Percentiles rank a stretch among this genome's conserved stretches.
These are phyloP conservation scores for Drosophila lutescens DNA, from an alignment of 2,888 invertebrate species.

Conservation along the genomic window DNA sequence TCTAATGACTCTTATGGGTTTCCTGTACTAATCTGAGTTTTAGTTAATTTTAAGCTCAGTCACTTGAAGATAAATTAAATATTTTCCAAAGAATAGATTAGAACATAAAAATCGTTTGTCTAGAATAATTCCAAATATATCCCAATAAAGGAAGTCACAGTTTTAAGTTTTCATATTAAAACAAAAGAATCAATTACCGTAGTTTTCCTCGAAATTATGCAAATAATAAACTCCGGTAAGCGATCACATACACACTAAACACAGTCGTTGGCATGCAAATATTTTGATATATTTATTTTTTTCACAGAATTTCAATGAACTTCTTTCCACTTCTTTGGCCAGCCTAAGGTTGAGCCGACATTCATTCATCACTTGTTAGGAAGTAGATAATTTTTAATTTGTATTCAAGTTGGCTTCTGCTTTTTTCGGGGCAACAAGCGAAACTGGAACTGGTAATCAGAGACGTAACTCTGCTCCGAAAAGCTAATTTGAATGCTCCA, in stretches of 20 bases:
- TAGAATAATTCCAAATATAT: not conserved
- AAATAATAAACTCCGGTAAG: not conserved
- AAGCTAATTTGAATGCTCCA: slow-evolving; percentile 59
- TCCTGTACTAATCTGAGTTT: not conserved
- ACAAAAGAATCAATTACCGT: slow-evolving; percentile 27
- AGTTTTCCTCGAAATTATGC: not conserved
- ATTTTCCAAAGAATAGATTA: not conserved
- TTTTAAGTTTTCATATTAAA: not conserved
- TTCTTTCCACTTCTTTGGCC: slow-evolving; percentile 23
- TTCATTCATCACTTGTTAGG: slow-evolving; percentile 45
- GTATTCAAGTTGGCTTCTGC: slow-evolving; percentile 44
- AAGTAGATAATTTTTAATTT: slow-evolving; percentile 52
- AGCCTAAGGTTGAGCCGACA: slow-evolving; percentile 31
- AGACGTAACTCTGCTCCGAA: slow-evolving; percentile 52
- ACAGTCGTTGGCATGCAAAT: slow-evolving; percentile 10
- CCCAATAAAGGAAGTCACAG: no score
- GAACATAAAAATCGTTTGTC: no score
- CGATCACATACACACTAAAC: slow-evolving; percentile 4
- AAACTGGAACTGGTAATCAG: slow-evolving; percentile 44
- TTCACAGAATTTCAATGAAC: slow-evolving; percentile 22
- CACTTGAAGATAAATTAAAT: not conserved
- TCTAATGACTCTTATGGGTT: not conserved
- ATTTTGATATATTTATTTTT: slow-evolving; percentile 17
- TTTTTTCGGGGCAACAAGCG: slow-evolving; percentile 36
- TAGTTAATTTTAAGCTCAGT: not conserved